Evolutionary conservation across 2,888 invertebrate genomes (phyloP).

Genomic region (Prenolepis imparis): DNA sequence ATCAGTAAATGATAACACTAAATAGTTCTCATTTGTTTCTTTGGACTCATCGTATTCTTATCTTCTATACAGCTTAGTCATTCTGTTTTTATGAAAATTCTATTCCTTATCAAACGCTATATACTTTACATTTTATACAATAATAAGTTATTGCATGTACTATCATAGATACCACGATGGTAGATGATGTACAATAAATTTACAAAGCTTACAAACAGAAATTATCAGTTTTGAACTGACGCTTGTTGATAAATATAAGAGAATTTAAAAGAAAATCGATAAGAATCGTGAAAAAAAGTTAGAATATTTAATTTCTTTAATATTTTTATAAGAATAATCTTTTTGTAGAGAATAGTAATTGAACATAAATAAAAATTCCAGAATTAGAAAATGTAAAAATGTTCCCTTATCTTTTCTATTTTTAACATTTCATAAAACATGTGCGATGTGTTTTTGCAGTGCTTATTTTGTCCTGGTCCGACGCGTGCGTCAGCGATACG

Average conservation of each 20-base stretch:
- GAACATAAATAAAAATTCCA: background rate
- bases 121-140: background rate
- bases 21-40: background rate
- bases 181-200: background rate
- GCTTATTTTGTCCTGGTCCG: background rate
- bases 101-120: conserved; percentile 1
- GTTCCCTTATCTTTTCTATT: background rate
- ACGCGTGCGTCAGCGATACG: background rate
- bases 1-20: background rate
- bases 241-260: background rate
- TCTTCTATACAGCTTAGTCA: background rate
- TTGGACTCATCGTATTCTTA: background rate
- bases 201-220: background rate
- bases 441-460: conserved; percentile 14
- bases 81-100: background rate
- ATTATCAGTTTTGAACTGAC: background rate
- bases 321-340: no score
- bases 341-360: background rate
- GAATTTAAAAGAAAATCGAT: background rate
- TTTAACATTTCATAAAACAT: background rate
- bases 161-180: background rate
- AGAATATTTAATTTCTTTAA: background rate
- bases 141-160: background rate
- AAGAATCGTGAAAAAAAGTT: background rate
- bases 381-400: background rate